Percentiles rank a stretch among this genome's conserved stretches.
phyloP scores from a whole-genome alignment of 2,113 vertebrate genomes.

The Anoura caudifer region DNA sequence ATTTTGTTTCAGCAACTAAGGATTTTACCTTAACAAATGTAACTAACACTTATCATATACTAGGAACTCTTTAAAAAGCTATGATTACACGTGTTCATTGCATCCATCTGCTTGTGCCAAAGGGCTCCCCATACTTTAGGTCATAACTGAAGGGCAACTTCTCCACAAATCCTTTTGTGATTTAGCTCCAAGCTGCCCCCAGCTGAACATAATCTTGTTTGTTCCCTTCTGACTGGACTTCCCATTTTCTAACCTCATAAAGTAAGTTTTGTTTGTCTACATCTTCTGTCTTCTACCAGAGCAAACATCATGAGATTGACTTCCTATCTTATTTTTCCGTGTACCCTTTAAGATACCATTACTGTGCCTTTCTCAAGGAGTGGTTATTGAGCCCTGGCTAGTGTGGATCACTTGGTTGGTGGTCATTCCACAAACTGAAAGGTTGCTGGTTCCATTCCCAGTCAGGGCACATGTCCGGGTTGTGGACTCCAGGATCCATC shows the following conservation, averaged over 20 bases:
- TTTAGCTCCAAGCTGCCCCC: background rate
- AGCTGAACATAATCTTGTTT: background rate
- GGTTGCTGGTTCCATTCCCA: too few relatives aligned
- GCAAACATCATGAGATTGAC: background rate
- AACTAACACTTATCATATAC: background rate
- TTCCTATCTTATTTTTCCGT: conserved; percentile 18
- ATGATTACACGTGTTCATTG: background rate
- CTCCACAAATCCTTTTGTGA: background rate
- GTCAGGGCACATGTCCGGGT: too few relatives aligned
- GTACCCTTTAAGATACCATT: background rate
- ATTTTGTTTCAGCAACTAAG: background rate
- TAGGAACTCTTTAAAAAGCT: background rate
- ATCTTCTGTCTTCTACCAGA: conserved; percentile 15
- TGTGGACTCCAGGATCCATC: too few relatives aligned
- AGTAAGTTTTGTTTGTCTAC: background rate
- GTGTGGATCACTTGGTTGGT: background rate
- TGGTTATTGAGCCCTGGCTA: background rate
- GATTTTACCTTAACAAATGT: background rate
- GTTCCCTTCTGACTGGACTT: background rate
- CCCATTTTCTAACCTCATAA: background rate
- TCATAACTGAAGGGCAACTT: background rate
- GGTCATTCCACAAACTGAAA: too few relatives aligned
- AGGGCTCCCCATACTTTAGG: background rate
- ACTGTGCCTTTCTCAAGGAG: conserved; percentile 1
- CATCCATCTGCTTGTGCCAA: background rate